Evolutionary conservation across 2,113 vertebrate species (phyloP).

Genomic region (Penelope pileata): DNA sequence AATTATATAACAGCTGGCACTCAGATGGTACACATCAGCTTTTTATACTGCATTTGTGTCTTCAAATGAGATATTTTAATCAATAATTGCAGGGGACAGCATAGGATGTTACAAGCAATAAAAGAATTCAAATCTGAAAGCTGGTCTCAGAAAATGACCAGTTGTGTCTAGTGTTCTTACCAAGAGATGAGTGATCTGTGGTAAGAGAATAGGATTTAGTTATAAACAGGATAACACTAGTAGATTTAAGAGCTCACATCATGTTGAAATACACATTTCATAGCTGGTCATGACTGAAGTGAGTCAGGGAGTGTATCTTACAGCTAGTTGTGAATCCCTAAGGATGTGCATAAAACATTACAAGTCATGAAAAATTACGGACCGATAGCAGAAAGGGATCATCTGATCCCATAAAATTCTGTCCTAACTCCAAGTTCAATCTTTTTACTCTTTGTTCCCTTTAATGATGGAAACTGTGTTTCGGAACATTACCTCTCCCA

Average conservation of each 20-base stretch:
- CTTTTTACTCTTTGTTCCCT: neutral
- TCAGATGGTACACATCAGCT: neutral
- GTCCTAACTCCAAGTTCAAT: neutral
- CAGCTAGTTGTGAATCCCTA: neutral
- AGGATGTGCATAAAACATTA: neutral
- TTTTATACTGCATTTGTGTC: neutral
- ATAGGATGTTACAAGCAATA: neutral
- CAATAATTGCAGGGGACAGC: neutral
- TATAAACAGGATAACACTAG: neutral
- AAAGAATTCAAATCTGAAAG: neutral
- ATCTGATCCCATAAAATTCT: neutral
- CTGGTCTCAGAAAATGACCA: neutral
- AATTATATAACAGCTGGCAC: neutral
- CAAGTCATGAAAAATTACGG: neutral
- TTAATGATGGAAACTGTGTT: neutral
- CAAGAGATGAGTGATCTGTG: neutral
- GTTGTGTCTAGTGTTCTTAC: neutral
- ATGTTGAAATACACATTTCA: neutral
- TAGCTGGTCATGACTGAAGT: neutral
- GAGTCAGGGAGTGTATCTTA: neutral
- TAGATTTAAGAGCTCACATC: neutral
- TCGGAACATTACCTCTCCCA: neutral
- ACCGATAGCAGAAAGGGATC: neutral
- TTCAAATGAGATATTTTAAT: neutral
- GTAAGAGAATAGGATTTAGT: neutral